A percentile compares a stretch with the other conserved stretches of the same genome.
phyloP scores from a whole-genome alignment of 2,797 vertebrate genomes.

The Molossus molossus region DNA sequence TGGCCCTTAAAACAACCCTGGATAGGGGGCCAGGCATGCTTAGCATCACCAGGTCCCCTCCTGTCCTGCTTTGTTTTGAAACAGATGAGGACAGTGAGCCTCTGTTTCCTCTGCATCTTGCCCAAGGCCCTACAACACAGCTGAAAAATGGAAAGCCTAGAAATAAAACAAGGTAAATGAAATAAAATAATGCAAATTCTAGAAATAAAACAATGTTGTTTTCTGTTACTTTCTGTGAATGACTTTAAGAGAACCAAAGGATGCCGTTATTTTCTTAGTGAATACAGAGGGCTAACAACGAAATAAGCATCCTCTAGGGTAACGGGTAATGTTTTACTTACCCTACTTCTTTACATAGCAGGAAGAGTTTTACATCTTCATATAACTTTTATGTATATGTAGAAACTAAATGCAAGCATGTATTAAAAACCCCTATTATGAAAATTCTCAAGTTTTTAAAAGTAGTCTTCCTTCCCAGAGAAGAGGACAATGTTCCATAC shows the following conservation, averaged over 20 bases:
- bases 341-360: conserved; percentile 21
- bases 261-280: conserved; percentile 7
- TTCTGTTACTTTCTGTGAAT: conserved; percentile 39
- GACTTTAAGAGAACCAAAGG: conserved; percentile 40
- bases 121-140: neutral
- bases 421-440: neutral
- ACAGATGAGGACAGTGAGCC: neutral
- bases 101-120: neutral
- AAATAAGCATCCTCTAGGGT: neutral
- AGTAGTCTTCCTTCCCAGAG: conserved; percentile 29
- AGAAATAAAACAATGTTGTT: conserved; percentile 3
- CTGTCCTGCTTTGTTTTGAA: neutral
- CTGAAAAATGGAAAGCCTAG: conserved; percentile 41
- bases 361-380: conserved; percentile 43
- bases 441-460: conserved; percentile 42
- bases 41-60: neutral
- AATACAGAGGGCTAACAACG: conserved; percentile 9
- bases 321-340: neutral
- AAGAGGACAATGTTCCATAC: neutral
- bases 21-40: neutral
- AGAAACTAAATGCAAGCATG: neutral
- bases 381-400: conserved; percentile 7
- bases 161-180: neutral
- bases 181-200: conserved; percentile 36
- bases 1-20: neutral